Percentiles rank a stretch among this genome's conserved stretches.
These are phyloP conservation scores for Bombycilla garrulus DNA, from an alignment of 2,113 vertebrate species.

Conservation along the genomic window DNA sequence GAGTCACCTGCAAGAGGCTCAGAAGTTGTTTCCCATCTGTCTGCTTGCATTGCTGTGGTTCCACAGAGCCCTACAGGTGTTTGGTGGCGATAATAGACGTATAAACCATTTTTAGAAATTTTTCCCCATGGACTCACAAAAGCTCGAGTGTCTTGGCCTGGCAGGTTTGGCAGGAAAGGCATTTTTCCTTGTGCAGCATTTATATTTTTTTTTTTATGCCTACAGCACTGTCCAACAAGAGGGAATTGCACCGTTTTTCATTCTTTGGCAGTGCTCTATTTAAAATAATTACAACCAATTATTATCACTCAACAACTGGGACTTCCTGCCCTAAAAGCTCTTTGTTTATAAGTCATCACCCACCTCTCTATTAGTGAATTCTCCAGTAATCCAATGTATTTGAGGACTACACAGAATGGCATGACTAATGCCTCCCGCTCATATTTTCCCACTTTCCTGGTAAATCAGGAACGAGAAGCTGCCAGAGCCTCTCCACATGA, in stretches of 20 bases:
- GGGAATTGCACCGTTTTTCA: neutral
- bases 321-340: constrained; percentile 12
- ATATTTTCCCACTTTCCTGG: neutral
- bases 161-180: neutral
- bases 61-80: neutral
- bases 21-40: neutral
- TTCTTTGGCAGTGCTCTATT: neutral
- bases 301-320: neutral
- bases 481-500: neutral
- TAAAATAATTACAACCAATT: neutral
- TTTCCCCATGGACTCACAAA: neutral
- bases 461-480: neutral
- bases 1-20: neutral
- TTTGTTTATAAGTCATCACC: neutral
- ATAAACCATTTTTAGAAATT: neutral
- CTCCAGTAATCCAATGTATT: neutral
- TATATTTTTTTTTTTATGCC: neutral
- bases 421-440: neutral
- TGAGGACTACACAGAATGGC: neutral
- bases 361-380: neutral
- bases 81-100: neutral
- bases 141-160: neutral
- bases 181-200: neutral
- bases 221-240: neutral
- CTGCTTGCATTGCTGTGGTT: neutral